These are phyloP conservation scores for Lepas anatifera DNA, from an alignment of 2,888 invertebrate species.

Conservation along the genomic window DNA sequence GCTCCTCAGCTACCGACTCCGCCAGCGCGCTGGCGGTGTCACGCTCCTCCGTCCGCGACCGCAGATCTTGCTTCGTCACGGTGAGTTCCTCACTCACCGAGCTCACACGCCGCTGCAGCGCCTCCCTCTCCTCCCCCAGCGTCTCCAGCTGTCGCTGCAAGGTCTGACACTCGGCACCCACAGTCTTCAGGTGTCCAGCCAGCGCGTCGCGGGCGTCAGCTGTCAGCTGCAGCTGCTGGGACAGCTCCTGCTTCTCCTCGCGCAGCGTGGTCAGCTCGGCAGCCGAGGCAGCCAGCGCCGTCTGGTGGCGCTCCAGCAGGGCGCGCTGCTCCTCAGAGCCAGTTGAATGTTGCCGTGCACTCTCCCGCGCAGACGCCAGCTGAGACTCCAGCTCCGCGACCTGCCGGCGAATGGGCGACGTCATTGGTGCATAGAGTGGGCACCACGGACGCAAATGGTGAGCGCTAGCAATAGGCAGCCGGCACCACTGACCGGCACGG, in stretches of 20 bases:
- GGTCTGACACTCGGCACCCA: not conserved
- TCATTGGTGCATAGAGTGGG: too few species aligned
- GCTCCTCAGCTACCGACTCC: not conserved
- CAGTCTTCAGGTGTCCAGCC: too few species aligned
- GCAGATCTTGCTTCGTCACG: not conserved
- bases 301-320: not conserved
- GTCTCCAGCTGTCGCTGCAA: not conserved
- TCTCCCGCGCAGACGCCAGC: too few species aligned
- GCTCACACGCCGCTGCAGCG: not conserved
- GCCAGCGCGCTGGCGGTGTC: not conserved
- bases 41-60: not conserved
- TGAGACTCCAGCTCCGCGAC: not conserved
- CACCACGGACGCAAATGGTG: too few species aligned
- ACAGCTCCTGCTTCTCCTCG: not conserved
- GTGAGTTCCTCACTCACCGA: not conserved
- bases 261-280: slow-evolving; percentile 1
- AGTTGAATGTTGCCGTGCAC: too few species aligned
- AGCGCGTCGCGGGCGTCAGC: not conserved
- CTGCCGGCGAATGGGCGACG: too few species aligned
- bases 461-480: too few species aligned
- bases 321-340: too few species aligned
- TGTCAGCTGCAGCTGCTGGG: not conserved
- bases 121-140: not conserved
- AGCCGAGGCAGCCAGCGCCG: not conserved
- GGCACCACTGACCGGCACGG: too few species aligned